These are phyloP conservation scores for Trilocha varians DNA, from an alignment of 2,888 invertebrate genomes.

Conservation along the genomic window DNA sequence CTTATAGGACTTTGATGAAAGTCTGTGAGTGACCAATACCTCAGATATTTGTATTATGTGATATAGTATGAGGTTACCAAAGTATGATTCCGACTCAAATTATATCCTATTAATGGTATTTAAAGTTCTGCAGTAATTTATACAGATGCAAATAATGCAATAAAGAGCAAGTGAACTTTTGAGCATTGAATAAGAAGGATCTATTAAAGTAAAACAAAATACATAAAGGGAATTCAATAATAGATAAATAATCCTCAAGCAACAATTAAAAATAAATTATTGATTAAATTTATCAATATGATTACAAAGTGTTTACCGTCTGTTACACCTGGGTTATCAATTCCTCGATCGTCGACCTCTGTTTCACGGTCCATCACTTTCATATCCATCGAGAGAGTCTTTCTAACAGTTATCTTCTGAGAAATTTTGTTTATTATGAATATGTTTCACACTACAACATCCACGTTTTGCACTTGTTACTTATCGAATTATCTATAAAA, in stretches of 20 bases:
- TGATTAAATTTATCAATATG: neutral
- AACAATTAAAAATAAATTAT: neutral
- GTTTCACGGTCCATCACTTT: conserved; percentile 19
- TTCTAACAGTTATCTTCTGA: conserved; percentile 9
- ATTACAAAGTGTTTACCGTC: conserved; percentile 28
- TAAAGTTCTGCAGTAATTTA: no score
- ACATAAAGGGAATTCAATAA: neutral
- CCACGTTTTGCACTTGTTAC: conserved; percentile 27
- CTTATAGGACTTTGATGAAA: no score
- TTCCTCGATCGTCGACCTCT: conserved; percentile 20
- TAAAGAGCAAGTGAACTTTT: no score
- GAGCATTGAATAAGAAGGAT: no score
- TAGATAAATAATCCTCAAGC: neutral
- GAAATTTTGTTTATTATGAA: conserved; percentile 37
- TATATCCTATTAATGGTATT: no score
- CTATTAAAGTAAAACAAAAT: no score
- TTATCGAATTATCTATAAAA: conserved; percentile 39
- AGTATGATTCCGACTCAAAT: no score
- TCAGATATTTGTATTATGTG: no score
- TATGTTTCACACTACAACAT: conserved; percentile 35
- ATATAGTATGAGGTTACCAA: no score
- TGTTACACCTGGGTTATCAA: conserved; percentile 42
- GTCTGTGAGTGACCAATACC: no score
- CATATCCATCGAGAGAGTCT: conserved; percentile 3
- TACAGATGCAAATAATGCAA: no score